Evolutionary conservation across 2,888 invertebrate species (phyloP).

Genomic region (Cataglyphis albicans): DNA sequence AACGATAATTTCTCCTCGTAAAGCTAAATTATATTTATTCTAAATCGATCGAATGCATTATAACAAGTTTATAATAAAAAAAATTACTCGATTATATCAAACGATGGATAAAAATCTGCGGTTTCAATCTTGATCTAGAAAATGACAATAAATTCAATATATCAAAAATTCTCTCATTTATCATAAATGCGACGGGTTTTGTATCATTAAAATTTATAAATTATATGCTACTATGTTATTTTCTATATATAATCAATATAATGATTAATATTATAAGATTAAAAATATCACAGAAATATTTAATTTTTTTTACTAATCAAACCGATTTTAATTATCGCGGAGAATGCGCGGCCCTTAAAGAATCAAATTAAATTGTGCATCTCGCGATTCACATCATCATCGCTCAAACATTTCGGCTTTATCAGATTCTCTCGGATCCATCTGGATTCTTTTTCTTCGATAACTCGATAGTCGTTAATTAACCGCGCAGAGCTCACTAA

Average conservation of each 20-base stretch:
- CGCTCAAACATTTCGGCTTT: slow-evolving; percentile 14
- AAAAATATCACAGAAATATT: slow-evolving; percentile 29
- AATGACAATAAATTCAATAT: not conserved
- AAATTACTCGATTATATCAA: not conserved
- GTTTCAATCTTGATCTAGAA: not conserved
- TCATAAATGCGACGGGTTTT: not conserved
- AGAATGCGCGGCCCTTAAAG: not conserved
- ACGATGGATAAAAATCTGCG: not conserved
- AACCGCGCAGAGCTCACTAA: slow-evolving; percentile 64
- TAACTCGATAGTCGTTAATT: slow-evolving; percentile 65
- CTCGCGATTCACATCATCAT: not conserved
- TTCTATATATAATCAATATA: not conserved
- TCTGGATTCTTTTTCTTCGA: slow-evolving; percentile 20
- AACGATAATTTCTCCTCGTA: slow-evolving; percentile 4
- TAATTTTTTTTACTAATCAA: not conserved
- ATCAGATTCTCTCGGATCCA: slow-evolving; percentile 23
- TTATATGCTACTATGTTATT: not conserved
- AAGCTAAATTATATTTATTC: slow-evolving; percentile 16
- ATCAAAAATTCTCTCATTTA: slow-evolving; percentile 9
- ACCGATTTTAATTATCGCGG: not conserved
- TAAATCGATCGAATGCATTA: not conserved
- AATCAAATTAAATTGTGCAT: not conserved
- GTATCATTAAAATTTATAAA: not conserved
- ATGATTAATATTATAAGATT: not conserved
- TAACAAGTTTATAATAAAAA: not conserved